Evolutionary conservation across 2,797 vertebrate genomes (phyloP).

Genomic region (Sebastes elongatus): DNA sequence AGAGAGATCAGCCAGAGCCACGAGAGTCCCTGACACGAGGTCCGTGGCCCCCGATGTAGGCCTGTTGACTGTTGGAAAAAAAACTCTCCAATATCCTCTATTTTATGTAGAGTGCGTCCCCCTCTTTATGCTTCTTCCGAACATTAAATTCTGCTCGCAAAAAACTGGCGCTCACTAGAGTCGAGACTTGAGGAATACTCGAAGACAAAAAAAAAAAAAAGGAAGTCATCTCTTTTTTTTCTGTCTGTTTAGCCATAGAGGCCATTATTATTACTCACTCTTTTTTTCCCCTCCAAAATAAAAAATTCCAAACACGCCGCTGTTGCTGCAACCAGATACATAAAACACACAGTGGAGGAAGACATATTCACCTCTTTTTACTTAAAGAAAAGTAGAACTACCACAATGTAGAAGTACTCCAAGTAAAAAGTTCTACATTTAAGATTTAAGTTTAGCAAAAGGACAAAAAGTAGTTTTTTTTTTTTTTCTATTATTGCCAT

Average conservation of each 20-base stretch:
- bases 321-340: neutral
- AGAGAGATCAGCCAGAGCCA: constrained; percentile 18
- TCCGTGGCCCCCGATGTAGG: constrained; percentile 2
- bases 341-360: constrained; percentile 8
- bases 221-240: neutral
- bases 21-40: constrained; percentile 13
- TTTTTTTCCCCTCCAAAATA: neutral
- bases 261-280: constrained; percentile 22
- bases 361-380: neutral
- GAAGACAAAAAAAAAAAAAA: neutral
- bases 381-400: neutral
- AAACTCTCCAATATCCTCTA: neutral
- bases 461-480: neutral
- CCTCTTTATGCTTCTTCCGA: neutral
- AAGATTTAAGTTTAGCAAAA: neutral
- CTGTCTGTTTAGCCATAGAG: neutral
- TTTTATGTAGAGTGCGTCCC: neutral
- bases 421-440: neutral
- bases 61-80: neutral
- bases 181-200: neutral
- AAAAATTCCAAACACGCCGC: constrained; percentile 3
- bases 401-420: neutral
- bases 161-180: constrained; percentile 2
- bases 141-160: constrained; percentile 16
- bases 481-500: too few relatives aligned